Evolutionary conservation across 2,888 invertebrate species (phyloP).

Genomic region (Cheilosia vulpina): DNA sequence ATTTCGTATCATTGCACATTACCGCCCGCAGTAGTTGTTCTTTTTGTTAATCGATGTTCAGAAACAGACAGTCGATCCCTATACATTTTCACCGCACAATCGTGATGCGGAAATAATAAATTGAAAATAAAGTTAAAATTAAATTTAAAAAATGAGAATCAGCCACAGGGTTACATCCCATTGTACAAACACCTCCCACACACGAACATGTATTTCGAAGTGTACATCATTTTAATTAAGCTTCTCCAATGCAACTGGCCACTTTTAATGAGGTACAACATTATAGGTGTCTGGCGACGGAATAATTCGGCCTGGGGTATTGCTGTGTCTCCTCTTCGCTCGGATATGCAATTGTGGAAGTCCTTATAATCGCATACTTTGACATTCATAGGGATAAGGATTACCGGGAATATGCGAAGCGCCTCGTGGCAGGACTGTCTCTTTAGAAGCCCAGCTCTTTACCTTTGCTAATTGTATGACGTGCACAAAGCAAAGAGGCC

Average conservation of each 20-base stretch:
- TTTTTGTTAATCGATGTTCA: not conserved
- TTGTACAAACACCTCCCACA: not conserved
- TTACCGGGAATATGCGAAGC: not conserved
- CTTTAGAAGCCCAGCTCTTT: not conserved
- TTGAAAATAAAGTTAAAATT: not conserved
- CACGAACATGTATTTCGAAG: not conserved
- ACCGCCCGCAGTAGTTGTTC: not conserved
- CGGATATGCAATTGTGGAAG: not conserved
- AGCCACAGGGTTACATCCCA: too few species aligned
- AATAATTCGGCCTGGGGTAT: not conserved
- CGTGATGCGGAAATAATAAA: constrained; percentile 24
- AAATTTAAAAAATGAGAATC: too few species aligned
- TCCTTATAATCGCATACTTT: not conserved
- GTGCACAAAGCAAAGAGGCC: constrained; percentile 11
- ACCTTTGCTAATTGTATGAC: not conserved
- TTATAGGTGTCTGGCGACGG: too few species aligned
- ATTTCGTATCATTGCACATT: not conserved
- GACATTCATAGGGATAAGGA: not conserved
- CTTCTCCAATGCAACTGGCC: not conserved
- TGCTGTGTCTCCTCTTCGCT: not conserved
- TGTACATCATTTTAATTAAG: not conserved
- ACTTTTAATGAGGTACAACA: not conserved
- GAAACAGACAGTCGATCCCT: not conserved
- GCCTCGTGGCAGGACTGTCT: not conserved
- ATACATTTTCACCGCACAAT: not conserved